Evolutionary conservation across 2,113 vertebrate genomes (phyloP), one percentile per base, ranked within the genome.

Genomic region (Thryonomys swinderianus): DNA sequence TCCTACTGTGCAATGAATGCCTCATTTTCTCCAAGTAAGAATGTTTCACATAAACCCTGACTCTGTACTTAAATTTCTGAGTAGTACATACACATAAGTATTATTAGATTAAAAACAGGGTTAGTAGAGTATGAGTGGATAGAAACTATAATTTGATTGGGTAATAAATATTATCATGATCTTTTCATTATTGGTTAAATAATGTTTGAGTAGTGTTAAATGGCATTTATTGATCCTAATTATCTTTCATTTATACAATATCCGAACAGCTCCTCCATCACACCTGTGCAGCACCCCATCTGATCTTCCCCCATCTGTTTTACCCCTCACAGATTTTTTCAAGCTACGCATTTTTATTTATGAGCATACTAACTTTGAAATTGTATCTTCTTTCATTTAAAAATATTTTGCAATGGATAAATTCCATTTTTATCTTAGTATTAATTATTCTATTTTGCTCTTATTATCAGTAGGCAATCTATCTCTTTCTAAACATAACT

Each of bases 161-260:
- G 76, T 94, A 87, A 86, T 69, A 61, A 84, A 88, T 91, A 62
- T 66, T 86, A 18, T 55, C 30, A 96, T 86, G 45, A 85, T 89
- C 48, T 94, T 95, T 91, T 86, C 23, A 85, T 67, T 92, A 87
- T 87, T 96, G n/a, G 67, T 94, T 97, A 92, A 90, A 84, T 92
- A 59, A 93, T 89, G 45, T 40, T 95, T 89, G 10, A 92, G 11
- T 87, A 92, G 92, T 48, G 66, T 55, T 94, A 92, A 57, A 88
- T 95, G 17, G 66, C 30, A 55, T 90, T 95, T 90, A 8, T 59
- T 40, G 34, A 82, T 89, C 81, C 48, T 85, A 97, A 76, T 90
- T 51, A 87, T 55, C 78, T 89, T 95, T 92, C 16, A 81, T 74
- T 53, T 25, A 21, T 57, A 59, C 76, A 66, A 84, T 78, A 94